Conservation (phyloP, 1,140 invertebrate species). For the Pseudomyrmex concolor region DNA sequence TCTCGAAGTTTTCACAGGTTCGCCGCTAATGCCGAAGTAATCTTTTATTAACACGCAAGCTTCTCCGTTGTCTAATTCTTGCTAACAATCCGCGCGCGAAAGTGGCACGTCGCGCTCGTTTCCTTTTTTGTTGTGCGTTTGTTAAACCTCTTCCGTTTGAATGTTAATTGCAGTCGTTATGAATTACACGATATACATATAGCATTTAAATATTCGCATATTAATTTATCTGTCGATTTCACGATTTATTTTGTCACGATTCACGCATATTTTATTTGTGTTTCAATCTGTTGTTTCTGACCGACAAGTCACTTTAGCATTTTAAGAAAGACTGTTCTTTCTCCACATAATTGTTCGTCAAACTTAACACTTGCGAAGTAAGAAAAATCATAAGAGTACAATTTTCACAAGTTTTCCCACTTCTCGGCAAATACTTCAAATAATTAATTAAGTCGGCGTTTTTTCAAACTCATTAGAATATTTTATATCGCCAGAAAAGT, state of each 20-base stretch:
- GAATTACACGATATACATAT: not conserved
- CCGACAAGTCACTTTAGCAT: too few species aligned
- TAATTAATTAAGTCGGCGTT: not conserved
- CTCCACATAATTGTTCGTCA: too few species aligned
- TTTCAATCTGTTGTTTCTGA: too few species aligned
- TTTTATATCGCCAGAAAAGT: constrained; percentile 27
- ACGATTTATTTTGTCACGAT: too few species aligned
- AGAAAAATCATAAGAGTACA: not conserved
- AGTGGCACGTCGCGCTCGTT: not conserved
- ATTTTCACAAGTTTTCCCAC: not conserved
- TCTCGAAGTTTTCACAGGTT: not conserved
- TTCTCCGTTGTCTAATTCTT: not conserved
- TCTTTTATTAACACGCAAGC: constrained; percentile 26
- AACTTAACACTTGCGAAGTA: not conserved
- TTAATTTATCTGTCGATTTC: too few species aligned
- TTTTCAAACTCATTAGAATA: not conserved
- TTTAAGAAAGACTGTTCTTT: too few species aligned
- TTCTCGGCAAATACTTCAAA: not conserved
- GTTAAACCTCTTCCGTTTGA: not conserved
- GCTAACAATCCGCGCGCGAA: constrained; percentile 22
- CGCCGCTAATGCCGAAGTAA: constrained; percentile 34
- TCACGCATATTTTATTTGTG: too few species aligned
- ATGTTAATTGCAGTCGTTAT: not conserved
- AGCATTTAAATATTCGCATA: too few species aligned
- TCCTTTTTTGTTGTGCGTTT: not conserved